phyloP scores from a whole-genome alignment of 1,140 invertebrate species.

The Drosophila truncata region DNA sequence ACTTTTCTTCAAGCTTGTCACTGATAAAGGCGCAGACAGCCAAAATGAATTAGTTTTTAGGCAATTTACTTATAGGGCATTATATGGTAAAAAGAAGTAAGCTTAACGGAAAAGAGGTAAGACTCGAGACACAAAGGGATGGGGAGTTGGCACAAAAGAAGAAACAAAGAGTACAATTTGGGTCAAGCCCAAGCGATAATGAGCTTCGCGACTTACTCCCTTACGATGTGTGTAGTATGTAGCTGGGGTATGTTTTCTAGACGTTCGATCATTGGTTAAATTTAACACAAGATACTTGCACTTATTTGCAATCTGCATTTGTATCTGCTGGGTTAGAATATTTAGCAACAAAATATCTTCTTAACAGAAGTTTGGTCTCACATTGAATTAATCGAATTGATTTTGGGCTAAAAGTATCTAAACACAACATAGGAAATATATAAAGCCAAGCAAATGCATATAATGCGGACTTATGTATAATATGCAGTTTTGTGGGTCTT shows the following conservation, averaged over 20 bases:
- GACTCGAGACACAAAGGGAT: conserved; percentile 24
- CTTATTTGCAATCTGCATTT: neutral
- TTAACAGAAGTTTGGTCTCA: neutral
- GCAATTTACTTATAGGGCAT: conserved; percentile 75
- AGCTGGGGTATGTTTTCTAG: conserved; percentile 36
- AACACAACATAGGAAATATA: neutral
- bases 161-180: conserved; percentile 58
- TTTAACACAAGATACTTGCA: neutral
- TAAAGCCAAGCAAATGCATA: neutral
- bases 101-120: neutral
- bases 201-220: conserved; percentile 53
- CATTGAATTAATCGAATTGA: neutral
- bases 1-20: conserved; percentile 54
- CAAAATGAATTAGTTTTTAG: conserved; percentile 60
- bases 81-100: conserved; percentile 64
- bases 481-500: conserved; percentile 22
- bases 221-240: conserved; percentile 29
- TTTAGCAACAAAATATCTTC: neutral
- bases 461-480: neutral
- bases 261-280: neutral
- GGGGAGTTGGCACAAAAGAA: conserved; percentile 61
- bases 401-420: neutral
- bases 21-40: conserved; percentile 60
- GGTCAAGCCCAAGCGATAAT: conserved; percentile 76
- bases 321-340: neutral